Evolutionary conservation across 2,797 vertebrate genomes (phyloP).

Genomic region (Acrossocheilus wenchowensis): DNA sequence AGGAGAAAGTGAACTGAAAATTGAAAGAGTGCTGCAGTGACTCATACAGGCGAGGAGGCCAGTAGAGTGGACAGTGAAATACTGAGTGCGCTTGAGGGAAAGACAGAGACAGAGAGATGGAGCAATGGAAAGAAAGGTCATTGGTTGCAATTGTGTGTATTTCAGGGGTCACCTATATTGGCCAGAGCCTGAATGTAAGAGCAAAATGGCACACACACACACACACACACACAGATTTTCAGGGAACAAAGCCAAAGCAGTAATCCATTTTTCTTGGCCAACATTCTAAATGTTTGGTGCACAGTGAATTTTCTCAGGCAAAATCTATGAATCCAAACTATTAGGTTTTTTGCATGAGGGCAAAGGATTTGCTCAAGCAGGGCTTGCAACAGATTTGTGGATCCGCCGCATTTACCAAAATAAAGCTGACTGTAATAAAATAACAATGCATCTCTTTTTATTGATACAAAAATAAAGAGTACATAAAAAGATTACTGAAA

Average conservation of each 20-base stretch:
- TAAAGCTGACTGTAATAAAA: background rate
- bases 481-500: background rate
- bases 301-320: background rate
- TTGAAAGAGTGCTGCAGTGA: constrained; percentile 33
- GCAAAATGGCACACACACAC: background rate
- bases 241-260: background rate
- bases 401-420: background rate
- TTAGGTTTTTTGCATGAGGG: background rate
- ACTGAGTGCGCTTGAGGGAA: constrained; percentile 24
- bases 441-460: background rate
- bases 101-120: background rate
- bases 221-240: background rate
- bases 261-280: background rate
- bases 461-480: background rate
- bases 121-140: constrained; percentile 18
- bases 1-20: constrained; percentile 45
- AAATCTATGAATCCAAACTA: background rate
- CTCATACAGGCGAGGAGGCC: constrained; percentile 38
- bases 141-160: constrained; percentile 27
- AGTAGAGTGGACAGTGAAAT: constrained; percentile 41
- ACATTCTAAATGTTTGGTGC: background rate
- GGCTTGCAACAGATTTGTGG: background rate
- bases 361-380: background rate
- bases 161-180: constrained; percentile 36
- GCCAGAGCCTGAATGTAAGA: constrained; percentile 26